Evolutionary conservation across 2,113 vertebrate species (phyloP).

Genomic region (Rousettus leschenaultii): DNA sequence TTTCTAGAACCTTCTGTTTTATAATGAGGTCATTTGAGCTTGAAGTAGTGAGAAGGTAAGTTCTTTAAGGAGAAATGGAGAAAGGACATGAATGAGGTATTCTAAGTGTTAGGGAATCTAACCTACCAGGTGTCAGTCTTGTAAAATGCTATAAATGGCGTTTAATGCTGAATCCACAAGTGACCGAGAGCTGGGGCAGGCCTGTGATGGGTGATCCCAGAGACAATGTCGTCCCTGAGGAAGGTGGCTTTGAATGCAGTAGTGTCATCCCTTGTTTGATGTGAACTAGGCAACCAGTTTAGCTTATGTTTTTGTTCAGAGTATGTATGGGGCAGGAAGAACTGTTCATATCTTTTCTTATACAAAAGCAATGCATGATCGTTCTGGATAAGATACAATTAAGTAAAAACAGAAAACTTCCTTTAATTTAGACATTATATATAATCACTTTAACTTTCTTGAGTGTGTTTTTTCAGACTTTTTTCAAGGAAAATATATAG

Average conservation of each 20-base stretch:
- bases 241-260: not conserved
- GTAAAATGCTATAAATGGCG: not conserved
- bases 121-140: not conserved
- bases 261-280: not conserved
- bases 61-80: not conserved
- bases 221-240: not conserved
- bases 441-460: slow-evolving; percentile 9
- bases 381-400: not conserved
- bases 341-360: not conserved
- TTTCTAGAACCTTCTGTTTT: slow-evolving; percentile 43
- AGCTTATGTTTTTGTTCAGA: not conserved
- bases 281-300: not conserved
- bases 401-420: not conserved
- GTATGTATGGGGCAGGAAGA: not conserved
- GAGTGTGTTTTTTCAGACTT: not conserved
- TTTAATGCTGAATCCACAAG: not conserved
- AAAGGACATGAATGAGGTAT: not conserved
- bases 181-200: not conserved
- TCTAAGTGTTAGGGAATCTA: not conserved
- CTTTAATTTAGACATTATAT: not conserved
- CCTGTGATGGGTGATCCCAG: not conserved
- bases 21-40: slow-evolving; percentile 38
- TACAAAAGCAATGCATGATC: not conserved
- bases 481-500: not conserved
- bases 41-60: not conserved